phyloP scores from a whole-genome alignment of 1,140 invertebrate genomes.

The Octopus sinensis region DNA sequence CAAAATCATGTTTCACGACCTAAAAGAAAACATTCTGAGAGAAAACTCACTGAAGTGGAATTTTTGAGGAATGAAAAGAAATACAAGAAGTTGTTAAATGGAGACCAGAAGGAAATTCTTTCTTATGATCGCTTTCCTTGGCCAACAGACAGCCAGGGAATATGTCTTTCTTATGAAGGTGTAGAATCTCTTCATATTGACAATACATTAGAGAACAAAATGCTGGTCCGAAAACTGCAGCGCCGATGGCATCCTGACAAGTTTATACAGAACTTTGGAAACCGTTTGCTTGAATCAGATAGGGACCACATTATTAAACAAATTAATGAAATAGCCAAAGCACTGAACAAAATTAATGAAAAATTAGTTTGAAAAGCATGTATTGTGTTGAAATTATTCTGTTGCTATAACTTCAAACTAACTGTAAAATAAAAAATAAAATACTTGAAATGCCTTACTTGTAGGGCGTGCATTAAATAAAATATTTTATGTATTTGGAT shows the following conservation, averaged over 20 bases:
- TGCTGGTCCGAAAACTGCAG: neutral
- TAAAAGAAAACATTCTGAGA: neutral
- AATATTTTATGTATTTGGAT: too few species aligned
- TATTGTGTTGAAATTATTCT: too few species aligned
- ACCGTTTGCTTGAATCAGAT: neutral
- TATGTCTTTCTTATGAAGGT: neutral
- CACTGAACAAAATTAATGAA: neutral
- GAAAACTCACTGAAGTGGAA: neutral
- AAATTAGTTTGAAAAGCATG: neutral
- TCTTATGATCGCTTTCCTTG: neutral
- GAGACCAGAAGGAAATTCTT: neutral
- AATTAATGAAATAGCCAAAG: neutral
- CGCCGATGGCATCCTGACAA: constrained; percentile 1
- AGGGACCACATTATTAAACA: neutral
- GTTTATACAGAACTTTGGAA: neutral
- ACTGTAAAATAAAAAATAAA: too few species aligned
- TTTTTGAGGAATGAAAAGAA: neutral
- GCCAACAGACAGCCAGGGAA: neutral
- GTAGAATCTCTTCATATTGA: neutral
- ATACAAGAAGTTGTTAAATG: neutral
- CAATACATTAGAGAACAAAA: neutral
- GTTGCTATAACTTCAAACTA: too few species aligned
- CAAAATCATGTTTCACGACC: neutral
- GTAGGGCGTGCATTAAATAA: too few species aligned
- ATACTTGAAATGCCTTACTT: too few species aligned